phyloP scores from a whole-genome alignment of 2,797 vertebrate genomes.

The Enteromius viviparus region DNA sequence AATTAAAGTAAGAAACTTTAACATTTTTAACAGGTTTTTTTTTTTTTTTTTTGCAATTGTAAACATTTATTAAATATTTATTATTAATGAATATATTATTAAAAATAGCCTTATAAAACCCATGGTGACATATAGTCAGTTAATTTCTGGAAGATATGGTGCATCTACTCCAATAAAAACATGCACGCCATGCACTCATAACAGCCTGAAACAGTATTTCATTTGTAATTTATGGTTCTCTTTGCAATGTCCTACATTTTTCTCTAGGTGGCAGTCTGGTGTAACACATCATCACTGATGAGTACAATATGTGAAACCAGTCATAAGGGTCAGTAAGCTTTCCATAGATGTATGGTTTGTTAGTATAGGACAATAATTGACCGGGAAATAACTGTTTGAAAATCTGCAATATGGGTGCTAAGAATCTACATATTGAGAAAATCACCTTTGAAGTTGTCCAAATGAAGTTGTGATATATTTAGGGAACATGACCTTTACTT shows the following conservation, averaged over 20 bases:
- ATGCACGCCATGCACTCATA: not conserved
- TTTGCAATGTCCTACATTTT: constrained; percentile 18
- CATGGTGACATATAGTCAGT: not conserved
- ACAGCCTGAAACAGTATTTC: not conserved
- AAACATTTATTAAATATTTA: no score
- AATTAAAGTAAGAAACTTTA: not conserved
- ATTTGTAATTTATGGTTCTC: constrained; percentile 14
- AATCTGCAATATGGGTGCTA: no score
- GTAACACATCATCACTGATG: constrained; percentile 1
- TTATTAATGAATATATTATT: not conserved
- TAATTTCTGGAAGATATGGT: not conserved
- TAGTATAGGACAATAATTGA: no score
- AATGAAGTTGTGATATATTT: no score
- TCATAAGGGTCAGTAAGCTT: no score
- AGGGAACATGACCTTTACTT: no score
- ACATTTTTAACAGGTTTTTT: no score
- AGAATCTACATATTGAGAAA: no score
- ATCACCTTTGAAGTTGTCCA: no score
- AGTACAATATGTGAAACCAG: not conserved
- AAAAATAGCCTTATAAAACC: not conserved
- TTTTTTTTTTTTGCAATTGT: no score
- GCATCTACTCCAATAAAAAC: not conserved
- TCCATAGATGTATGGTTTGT: no score
- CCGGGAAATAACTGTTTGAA: no score
- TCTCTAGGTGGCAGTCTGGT: constrained; percentile 49